These are phyloP conservation scores for Andrena chrysosceles DNA, from an alignment of 2,888 invertebrate species.

Conservation along the genomic window DNA sequence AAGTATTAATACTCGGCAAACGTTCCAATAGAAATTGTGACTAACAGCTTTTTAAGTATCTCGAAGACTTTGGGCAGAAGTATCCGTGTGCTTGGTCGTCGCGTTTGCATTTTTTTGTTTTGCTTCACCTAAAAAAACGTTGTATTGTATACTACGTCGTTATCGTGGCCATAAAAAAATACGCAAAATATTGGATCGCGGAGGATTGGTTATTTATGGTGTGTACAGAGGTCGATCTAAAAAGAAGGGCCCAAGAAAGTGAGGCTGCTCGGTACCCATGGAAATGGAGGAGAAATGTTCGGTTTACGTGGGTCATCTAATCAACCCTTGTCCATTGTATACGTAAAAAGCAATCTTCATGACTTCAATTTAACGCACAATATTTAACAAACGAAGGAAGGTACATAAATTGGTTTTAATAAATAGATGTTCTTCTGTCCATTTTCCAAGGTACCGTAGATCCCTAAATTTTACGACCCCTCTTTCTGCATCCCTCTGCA, in stretches of 20 bases:
- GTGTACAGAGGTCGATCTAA: neutral
- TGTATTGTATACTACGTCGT: constrained; percentile 22
- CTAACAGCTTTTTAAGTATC: constrained; percentile 17
- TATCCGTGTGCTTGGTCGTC: constrained; percentile 46
- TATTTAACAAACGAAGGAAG: too few relatives aligned
- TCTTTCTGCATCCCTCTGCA: neutral
- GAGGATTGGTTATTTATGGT: neutral
- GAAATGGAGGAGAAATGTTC: neutral
- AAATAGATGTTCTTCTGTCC: neutral
- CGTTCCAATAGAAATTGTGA: constrained; percentile 29
- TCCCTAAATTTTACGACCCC: neutral
- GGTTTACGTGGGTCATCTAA: neutral
- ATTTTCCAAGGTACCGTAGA: neutral
- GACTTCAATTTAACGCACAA: too few relatives aligned
- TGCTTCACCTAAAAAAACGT: constrained; percentile 12
- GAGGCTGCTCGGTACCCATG: neutral
- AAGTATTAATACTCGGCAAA: constrained; percentile 17
- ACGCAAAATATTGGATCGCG: constrained; percentile 42
- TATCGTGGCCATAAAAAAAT: constrained; percentile 44
- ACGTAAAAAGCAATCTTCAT: too few relatives aligned
- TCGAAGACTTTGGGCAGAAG: constrained; percentile 10
- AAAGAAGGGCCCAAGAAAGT: neutral
- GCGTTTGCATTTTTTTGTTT: constrained; percentile 5
- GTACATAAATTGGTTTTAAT: too few relatives aligned
- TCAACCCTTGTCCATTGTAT: neutral